Evolutionary conservation across 2,888 invertebrate species (phyloP).

Genomic region (Cephonodes hylas): DNA sequence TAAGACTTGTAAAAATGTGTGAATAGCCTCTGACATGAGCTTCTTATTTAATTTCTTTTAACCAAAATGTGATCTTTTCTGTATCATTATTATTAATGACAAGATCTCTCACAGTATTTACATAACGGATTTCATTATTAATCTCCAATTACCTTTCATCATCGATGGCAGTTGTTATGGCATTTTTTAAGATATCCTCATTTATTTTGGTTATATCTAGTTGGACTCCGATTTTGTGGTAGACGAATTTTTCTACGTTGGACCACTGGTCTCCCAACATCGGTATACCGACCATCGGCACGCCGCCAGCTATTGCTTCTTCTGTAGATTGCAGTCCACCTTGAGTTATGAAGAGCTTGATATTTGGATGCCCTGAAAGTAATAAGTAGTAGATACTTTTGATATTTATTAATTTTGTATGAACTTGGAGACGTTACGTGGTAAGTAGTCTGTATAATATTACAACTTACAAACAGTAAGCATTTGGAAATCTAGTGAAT

Average conservation of each 20-base stretch:
- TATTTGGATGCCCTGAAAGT: slow-evolving; percentile 60
- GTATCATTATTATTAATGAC: too few species aligned
- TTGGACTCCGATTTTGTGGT: slow-evolving; percentile 44
- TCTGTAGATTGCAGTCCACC: slow-evolving; percentile 72
- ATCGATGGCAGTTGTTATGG: slow-evolving; percentile 39
- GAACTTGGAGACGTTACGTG: too few species aligned
- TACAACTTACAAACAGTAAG: too few species aligned
- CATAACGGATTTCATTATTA: neutral
- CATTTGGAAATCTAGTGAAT: too few species aligned
- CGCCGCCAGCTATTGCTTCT: slow-evolving; percentile 63
- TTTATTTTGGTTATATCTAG: slow-evolving; percentile 39
- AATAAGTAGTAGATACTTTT: slow-evolving; percentile 22
- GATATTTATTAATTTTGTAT: neutral
- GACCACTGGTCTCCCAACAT: slow-evolving; percentile 67
- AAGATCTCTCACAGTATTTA: too few species aligned
- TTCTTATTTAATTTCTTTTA: too few species aligned
- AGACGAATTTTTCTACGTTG: slow-evolving; percentile 54
- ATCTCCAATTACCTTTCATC: slow-evolving; percentile 40
- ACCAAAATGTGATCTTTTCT: too few species aligned
- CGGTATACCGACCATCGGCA: slow-evolving; percentile 65
- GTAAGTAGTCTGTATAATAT: too few species aligned
- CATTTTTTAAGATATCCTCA: slow-evolving; percentile 39
- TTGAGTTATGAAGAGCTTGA: slow-evolving; percentile 74
- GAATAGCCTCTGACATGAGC: too few species aligned
- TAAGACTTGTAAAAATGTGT: too few species aligned